phyloP scores from a whole-genome alignment of 2,888 invertebrate species.

The Hedychridium roseum region DNA sequence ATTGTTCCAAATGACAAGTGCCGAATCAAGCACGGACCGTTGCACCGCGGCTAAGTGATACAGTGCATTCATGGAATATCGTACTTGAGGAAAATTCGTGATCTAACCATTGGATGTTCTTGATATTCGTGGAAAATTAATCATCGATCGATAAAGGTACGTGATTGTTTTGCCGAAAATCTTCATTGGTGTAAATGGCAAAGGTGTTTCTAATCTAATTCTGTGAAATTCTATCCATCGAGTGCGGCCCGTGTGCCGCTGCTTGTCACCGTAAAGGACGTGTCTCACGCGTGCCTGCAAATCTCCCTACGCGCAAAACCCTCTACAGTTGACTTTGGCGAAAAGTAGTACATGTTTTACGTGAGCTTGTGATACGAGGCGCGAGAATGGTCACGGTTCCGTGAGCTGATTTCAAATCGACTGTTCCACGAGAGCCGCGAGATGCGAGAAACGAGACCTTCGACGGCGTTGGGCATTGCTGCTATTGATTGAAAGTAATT shows the following conservation, averaged over 20 bases:
- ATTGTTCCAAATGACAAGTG: no score
- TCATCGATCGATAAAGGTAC: slow-evolving; percentile 27
- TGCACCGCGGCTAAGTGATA: neutral
- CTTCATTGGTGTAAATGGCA: no score
- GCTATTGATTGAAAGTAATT: slow-evolving; percentile 27
- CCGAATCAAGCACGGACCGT: no score
- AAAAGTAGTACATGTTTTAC: no score
- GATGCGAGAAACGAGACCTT: slow-evolving; percentile 12
- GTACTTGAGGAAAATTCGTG: neutral
- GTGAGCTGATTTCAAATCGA: slow-evolving; percentile 15
- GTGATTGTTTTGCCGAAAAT: no score
- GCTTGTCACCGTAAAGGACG: no score
- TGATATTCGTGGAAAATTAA: slow-evolving; percentile 12
- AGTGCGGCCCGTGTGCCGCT: no score
- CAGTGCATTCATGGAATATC: slow-evolving; percentile 4
- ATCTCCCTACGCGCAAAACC: no score
- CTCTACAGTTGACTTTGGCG: no score
- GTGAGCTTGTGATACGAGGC: slow-evolving; percentile 26
- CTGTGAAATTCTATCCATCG: no score
- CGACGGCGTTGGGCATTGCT: slow-evolving; percentile 4
- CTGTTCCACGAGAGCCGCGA: slow-evolving; percentile 7
- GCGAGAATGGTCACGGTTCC: slow-evolving; percentile 20
- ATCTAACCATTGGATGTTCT: slow-evolving; percentile 7
- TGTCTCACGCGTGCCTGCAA: no score
- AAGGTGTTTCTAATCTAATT: no score